A percentile compares a stretch with the other conserved stretches of the same genome.
Conservation (phyloP, 2,888 invertebrate species). For the Phytoseiulus persimilis region DNA sequence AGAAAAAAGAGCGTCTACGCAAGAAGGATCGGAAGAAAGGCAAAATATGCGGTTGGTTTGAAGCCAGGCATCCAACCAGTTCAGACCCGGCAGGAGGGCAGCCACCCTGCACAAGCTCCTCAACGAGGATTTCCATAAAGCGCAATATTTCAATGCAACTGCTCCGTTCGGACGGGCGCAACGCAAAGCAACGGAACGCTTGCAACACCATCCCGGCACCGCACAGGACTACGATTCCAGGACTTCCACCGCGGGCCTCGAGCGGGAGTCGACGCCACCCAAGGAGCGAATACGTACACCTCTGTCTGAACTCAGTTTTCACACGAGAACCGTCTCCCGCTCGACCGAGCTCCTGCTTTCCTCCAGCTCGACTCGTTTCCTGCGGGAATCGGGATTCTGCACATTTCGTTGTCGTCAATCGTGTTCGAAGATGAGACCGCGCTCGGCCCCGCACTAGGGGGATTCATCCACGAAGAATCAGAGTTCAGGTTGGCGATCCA, state of each 20-base stretch:
- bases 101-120: constrained; percentile 5
- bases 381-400: too few species aligned
- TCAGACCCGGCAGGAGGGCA: background rate
- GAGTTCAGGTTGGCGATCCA: too few species aligned
- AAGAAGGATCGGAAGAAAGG: background rate
- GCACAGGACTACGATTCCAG: background rate
- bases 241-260: background rate
- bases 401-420: too few species aligned
- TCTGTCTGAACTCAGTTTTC: background rate
- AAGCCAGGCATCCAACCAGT: background rate
- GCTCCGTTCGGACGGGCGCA: background rate
- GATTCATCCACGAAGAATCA: too few species aligned
- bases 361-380: too few species aligned
- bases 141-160: background rate
- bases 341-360: background rate
- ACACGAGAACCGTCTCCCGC: background rate
- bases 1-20: background rate
- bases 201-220: background rate
- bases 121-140: background rate
- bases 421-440: too few species aligned
- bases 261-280: too few species aligned
- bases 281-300: background rate
- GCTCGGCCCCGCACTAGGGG: too few species aligned
- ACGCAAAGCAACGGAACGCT: background rate
- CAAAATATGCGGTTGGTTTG: background rate